Evolutionary conservation across 2,113 vertebrate genomes (phyloP), one percentile per base, ranked within the genome.

Genomic region (Gnathonemus longibarbis): DNA sequence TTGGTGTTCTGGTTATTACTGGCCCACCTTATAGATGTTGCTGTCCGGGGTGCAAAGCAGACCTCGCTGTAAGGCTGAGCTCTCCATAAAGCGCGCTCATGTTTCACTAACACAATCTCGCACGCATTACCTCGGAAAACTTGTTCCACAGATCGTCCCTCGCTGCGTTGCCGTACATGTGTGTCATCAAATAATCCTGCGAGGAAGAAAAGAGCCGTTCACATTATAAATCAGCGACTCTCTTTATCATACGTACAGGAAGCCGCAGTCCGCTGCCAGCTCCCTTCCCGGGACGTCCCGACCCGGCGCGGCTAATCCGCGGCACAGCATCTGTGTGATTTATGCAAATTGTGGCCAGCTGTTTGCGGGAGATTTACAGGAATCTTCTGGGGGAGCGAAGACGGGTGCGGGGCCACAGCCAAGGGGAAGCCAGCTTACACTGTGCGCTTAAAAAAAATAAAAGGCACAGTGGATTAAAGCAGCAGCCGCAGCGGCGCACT

Each of bases 91-190:
- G 10, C 3, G 1, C 0, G 10, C 10, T 10, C 62, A 27, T 31
- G n/a, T 31, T 70, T 70, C 62, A 11, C 24, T 66, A 66, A 66
- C 24, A n/a, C 24, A 62, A 9, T n/a, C 56, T 62, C 8, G 2
- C 24, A 62, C n/a, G 11, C 0, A 17, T 96, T 97, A 99, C 98
- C 98, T 98, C 96, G 91, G 97, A 96, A 58, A 99, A 90, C 39
- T 96, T 97, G 93, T 95, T 97, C 98, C 98, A 98, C 70, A 99
- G 96, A 95, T 99, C 98, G 84, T 97, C 97, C 94, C 98, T 96
- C 92, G 96, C 98, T 70, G 98, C 98, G 91, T 98, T 99, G 91
- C 97, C 94, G 93, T 97, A 99, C 94, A 98, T 99, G 93, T 99
- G 97, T 94, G 97, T 97, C 93, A 96, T 97, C 95, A 99, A 95